Percentiles rank a stretch among this genome's conserved stretches.
Evolutionary conservation across 2,888 invertebrate species (phyloP).

Genomic region (Teinopalpus imperialis): DNA sequence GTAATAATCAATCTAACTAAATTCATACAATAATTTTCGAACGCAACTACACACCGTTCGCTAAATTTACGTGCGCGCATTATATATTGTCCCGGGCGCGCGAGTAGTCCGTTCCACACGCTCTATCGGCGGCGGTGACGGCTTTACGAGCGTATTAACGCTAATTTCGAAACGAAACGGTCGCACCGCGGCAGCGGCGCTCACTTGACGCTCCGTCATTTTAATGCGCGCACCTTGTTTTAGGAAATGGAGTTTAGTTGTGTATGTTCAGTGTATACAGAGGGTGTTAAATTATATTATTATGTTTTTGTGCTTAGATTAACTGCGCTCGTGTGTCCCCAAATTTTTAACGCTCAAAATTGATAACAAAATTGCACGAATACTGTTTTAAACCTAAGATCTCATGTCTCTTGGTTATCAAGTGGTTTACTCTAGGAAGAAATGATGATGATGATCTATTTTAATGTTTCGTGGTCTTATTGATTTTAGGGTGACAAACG

Average conservation of each 20-base stretch:
- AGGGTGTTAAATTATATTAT: too few species aligned
- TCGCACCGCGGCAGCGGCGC: conserved; percentile 26
- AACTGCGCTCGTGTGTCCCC: too few species aligned
- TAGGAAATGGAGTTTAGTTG: conserved; percentile 30
- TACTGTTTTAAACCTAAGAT: too few species aligned
- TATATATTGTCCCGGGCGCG: conserved; percentile 38
- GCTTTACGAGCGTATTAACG: conserved; percentile 46
- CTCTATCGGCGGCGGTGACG: conserved; percentile 45
- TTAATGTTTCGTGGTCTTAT: too few species aligned
- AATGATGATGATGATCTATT: too few species aligned
- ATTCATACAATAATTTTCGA: background rate
- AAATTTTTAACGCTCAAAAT: too few species aligned
- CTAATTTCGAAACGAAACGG: conserved; percentile 42
- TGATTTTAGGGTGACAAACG: too few species aligned
- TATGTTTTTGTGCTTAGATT: too few species aligned
- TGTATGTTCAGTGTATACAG: conserved; percentile 16
- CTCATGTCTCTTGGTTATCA: too few species aligned
- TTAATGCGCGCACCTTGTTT: conserved; percentile 43
- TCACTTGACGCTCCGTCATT: conserved; percentile 42
- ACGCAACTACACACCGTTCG: background rate
- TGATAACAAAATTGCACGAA: too few species aligned
- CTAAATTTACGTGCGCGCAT: background rate
- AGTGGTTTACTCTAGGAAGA: too few species aligned
- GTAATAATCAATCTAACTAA: background rate
- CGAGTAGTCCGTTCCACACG: conserved; percentile 40